Base-by-base conservation (phyloP, 2,888 invertebrate species). In the Linhomoeus sp. region DNA sequence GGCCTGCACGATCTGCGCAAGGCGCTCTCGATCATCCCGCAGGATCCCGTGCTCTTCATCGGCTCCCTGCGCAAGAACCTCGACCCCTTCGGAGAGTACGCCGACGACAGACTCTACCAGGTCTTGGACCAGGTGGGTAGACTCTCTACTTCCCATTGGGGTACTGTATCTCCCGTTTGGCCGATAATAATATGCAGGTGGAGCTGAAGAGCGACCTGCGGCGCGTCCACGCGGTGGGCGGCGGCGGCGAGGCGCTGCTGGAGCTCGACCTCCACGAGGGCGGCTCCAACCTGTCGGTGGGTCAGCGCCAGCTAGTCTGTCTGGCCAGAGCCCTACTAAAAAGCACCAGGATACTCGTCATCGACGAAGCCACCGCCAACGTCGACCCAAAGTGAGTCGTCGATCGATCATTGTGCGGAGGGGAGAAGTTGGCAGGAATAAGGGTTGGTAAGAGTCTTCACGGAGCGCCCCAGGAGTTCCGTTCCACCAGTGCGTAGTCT, bases 291-390 rank as follows among this genome's bases (percentile, higher is more conserved):
- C 82, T 84, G 65, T 86, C 85, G 48, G 79, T 86, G 7, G 88
- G 88, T 0, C 87, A 88, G 65, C 72, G 85, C 14, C 88, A 88
- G 64, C 69, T 88, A 45, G 77, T 88, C 42, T 88, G 87, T 64
- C 71, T 88, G 50, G 87, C 86, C 1, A 74, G 88, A 46, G 87
- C 87, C 36, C 80, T 88, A 57, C 70, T 88, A 20, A 74, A 81
- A 24, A 79, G 79, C 52, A 85, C 84, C 66, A 77, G 76, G 54
- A 79, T 88, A 53, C 72, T 88, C 0, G 79, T 87, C 54, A 72
- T 88, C 55, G 87, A 88, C 62, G 88, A 88, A 67, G 87, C 87
- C 19, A 87, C 87, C 0, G 86, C 87, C 1, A 87, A 86, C 64
- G 84, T 87, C 12, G 86, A 88, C 68, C 81, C 81, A 14, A 80